phyloP scores from a whole-genome alignment of 2,888 invertebrate species.

The Drosophila paramelanica region DNA sequence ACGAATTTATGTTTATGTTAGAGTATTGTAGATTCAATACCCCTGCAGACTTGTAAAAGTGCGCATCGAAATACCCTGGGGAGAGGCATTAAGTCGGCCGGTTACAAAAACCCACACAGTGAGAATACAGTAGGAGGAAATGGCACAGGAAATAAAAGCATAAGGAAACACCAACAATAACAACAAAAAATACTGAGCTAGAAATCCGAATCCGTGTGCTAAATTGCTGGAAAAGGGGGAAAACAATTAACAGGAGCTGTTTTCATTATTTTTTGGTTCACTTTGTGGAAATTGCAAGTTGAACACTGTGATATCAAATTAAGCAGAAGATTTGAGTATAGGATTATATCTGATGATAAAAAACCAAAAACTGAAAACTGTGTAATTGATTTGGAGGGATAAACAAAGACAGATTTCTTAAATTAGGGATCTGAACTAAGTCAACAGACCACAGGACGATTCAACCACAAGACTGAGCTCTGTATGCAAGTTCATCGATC shows the following conservation, averaged over 20 bases:
- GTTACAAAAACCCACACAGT: constrained; percentile 8
- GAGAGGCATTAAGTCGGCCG: neutral
- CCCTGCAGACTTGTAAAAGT: neutral
- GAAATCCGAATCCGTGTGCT: constrained; percentile 44
- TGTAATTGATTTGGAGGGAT: neutral
- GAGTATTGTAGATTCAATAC: neutral
- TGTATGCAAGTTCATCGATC: too few relatives aligned
- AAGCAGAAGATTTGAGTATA: constrained; percentile 46
- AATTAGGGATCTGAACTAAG: neutral
- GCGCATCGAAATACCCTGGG: neutral
- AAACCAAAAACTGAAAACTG: neutral
- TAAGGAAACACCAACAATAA: constrained; percentile 35
- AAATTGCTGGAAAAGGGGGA: constrained; percentile 54
- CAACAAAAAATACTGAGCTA: constrained; percentile 24
- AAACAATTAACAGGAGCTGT: constrained; percentile 65
- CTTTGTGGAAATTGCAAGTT: constrained; percentile 10
- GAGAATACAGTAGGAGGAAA: constrained; percentile 38
- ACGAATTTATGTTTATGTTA: neutral
- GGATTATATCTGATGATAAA: constrained; percentile 18
- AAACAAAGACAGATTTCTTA: neutral
- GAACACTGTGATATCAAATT: constrained; percentile 50
- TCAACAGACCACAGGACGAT: too few relatives aligned
- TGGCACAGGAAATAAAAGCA: constrained; percentile 56
- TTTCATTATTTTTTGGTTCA: constrained; percentile 5
- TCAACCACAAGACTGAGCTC: neutral